phyloP scores from a whole-genome alignment of 1,140 invertebrate genomes.

The Camponotus vicinus region DNA sequence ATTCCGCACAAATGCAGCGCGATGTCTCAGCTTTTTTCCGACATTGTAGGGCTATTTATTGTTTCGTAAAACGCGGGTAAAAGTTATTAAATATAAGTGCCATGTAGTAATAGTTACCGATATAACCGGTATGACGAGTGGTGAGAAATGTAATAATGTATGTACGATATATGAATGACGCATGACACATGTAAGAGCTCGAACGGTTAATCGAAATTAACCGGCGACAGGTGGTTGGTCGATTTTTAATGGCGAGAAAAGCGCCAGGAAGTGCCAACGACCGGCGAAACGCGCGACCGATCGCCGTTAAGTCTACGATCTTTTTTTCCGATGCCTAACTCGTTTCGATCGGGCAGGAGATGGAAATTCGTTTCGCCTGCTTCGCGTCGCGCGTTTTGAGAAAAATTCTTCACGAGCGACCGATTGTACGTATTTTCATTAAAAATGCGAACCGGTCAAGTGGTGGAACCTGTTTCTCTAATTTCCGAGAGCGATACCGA shows the following conservation, averaged over 20 bases:
- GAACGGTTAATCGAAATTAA: constrained; percentile 36
- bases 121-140: background rate
- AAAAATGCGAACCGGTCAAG: background rate
- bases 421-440: constrained; percentile 2
- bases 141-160: constrained; percentile 5
- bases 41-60: background rate
- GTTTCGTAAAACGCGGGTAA: background rate
- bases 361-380: background rate
- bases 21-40: background rate
- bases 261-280: constrained; percentile 1
- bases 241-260: constrained; percentile 39
- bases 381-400: background rate
- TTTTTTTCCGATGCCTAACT: constrained; percentile 1
- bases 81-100: background rate
- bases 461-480: constrained; percentile 27
- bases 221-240: background rate
- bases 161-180: background rate
- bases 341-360: background rate
- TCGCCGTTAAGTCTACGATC: constrained; percentile 4
- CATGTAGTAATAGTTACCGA: background rate
- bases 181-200: background rate
- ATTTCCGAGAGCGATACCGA: constrained; percentile 22
- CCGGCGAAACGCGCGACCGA: constrained; percentile 1
- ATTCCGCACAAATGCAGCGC: background rate
- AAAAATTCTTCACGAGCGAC: constrained; percentile 17